Evolutionary conservation across 2,888 invertebrate species (phyloP), one percentile per base, ranked within the genome.

Genomic region (Xestobium rufovillosum): DNA sequence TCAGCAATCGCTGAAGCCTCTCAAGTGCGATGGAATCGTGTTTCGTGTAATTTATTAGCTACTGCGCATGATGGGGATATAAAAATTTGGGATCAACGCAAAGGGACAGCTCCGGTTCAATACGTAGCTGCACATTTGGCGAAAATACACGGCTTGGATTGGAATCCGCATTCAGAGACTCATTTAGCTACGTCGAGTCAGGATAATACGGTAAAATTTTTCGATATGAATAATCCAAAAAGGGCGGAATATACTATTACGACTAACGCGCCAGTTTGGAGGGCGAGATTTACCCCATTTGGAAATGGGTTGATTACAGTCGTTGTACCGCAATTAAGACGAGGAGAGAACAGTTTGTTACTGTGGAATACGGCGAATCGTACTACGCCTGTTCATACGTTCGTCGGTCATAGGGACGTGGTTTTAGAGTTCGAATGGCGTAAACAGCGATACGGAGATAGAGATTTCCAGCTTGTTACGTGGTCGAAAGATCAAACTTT

Each of bases 1-100:
- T 88, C 89, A 53, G 89, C 92, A 49, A 87, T 94, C 53, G 88
- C 88, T 56, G 88, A 89, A 50, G 91, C 92, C 2, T 88, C 89
- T 2, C 92, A 94, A 30, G 92, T 95, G 1, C 82, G 90, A 54
- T 96, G 95, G 84, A 94, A 94, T 61, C 80, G 84, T 54, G 74
- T 89, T 32, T 83, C 85, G 2, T 73, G 82, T 1, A 74, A 92
- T 60, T 71, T 89, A 44, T 70, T 96, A 46, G 95, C 95, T 2
- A 94, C 95, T 28, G 88, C 94, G 3, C 95, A 96, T 63, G 94
- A 95, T 60, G 94, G 92, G 2, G 95, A 95, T 65, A 80, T 96
- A 3, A 83, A 94, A 63, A 79, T 96, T 47, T 96, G 95, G 95
- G 96, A 96, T 63, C 84, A 87, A 49, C 73, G 95, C 44, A 92